Base-by-base conservation (phyloP, 1,140 invertebrate genomes). In the Odontomachus brunneus region DNA sequence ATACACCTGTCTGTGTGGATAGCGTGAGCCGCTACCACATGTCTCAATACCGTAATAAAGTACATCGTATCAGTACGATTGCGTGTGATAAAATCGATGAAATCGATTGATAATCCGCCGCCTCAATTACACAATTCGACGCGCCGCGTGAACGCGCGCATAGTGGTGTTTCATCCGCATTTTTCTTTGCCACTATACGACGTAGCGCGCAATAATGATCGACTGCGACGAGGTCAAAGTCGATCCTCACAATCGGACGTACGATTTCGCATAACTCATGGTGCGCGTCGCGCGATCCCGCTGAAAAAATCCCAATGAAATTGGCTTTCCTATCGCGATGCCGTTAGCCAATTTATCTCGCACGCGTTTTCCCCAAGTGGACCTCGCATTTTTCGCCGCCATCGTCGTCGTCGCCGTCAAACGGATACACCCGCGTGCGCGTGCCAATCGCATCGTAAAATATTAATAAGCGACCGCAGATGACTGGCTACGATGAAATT, bases 291-390 rank as follows among this genome's bases (percentile, higher is more conserved):
- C 22, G 22, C 17, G 44, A 51, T 80, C 53, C 17, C 51, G 17
- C n/a, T 5, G 22, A 48, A 80, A 80, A 80, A 71, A 78, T 78
- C 51, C 33, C 22, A 55, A 48, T 55, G 44, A 67, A 60, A 83
- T 44, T 48, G 14, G 26, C 22, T 59, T 65, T 29, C 53, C 51
- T 51, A 51, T 67, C 81, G 24, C 59, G 12, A 12, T 80, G 44
- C 82, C 83, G 83, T 84, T 84, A 84, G 44, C n/a, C 71, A 75
- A 83, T 84, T 83, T 67, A 84, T 75, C 62, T 44, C 29, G 29
- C 3, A 33, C 24, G 60, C 48, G 22, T 74, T 76, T 83, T 53
- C 63, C 49, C 55, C 22, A 60, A 19, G 12, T 24, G 33, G 17
- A 65, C 12, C 38, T 24, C 24, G 22, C 48, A 67, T 17, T 51